Conservation (phyloP, 2,888 invertebrate genomes). For the Trachelus stipa region DNA sequence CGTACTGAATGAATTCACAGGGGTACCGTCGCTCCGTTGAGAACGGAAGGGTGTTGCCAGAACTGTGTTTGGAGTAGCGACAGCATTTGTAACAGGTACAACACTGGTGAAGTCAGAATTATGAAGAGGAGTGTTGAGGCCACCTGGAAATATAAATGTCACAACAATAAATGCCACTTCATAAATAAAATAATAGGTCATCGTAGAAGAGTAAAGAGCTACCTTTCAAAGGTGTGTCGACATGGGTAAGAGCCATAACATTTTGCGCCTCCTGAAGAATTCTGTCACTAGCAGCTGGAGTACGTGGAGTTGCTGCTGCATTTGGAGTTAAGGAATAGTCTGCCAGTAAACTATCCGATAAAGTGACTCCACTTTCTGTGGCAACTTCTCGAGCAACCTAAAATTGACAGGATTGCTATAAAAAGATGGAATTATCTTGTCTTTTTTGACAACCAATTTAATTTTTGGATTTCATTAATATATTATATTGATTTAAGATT, state of each 20-base stretch:
- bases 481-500: background rate
- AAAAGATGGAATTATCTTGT: background rate
- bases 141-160: slow-evolving; percentile 70
- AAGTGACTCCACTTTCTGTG: slow-evolving; percentile 79
- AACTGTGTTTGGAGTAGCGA: slow-evolving; percentile 92
- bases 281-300: slow-evolving; percentile 87
- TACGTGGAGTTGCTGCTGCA: slow-evolving; percentile 80
- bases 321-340: slow-evolving; percentile 87
- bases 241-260: slow-evolving; percentile 97
- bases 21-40: slow-evolving; percentile 73
- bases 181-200: slow-evolving; percentile 1
- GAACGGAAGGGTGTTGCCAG: slow-evolving; percentile 89
- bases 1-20: slow-evolving; percentile 64
- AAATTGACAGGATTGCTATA: background rate
- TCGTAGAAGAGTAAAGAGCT: background rate
- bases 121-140: slow-evolving; percentile 92
- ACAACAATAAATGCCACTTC: background rate
- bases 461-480: background rate
- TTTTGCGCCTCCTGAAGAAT: slow-evolving; percentile 97
- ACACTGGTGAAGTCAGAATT: slow-evolving; percentile 90
- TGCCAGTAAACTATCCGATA: slow-evolving; percentile 88
- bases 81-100: slow-evolving; percentile 76
- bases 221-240: slow-evolving; percentile 95
- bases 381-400: slow-evolving; percentile 86
- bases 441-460: background rate